Base-by-base conservation (phyloP, 2,888 invertebrate genomes). In the Galeruca laticollis region DNA sequence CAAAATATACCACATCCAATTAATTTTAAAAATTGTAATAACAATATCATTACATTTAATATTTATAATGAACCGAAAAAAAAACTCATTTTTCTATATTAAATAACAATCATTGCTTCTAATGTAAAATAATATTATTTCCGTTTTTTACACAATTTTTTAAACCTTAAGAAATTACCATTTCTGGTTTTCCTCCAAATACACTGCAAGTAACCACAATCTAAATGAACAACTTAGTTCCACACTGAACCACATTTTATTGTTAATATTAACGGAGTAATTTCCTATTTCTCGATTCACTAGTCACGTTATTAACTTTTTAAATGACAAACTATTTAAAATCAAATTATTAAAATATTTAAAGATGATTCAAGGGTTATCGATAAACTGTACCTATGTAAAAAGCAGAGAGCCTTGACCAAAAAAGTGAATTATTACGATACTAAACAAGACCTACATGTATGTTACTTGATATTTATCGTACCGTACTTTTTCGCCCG, bases 191-290 rank as follows among this genome's bases (percentile, higher is more conserved):
- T 60, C 35, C 56, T 63, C 60, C 64, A 64, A 60, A 63, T 54
- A 71, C 54, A 71, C 63, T 68, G 60, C 21, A 21, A 64, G 37
- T 51, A 64, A 71, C 71, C 71, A 60, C 67, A 63, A 47, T 18
- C 11, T 52, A 57, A 70, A 68, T 68, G 68, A 64, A 47, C 35
- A 60, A 67, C 20, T 49, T 60, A 52, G 60, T 69, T 69, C 54
- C 69, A 63, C 68, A 51, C 11, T 40, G 59, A 64, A 64, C 56
- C 37, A 33, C 64, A 35, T 64, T 64, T 57, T 15, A 57, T 31
- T 57, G 31, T 18, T 20, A 10, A 2, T 35, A 56, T 56, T 56
- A 64, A 56, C 31, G 56, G 40, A 37, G 64, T 64, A 43, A 43
- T 43, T 43, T 64, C 56, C 26, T 57, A 49, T 57, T 65, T 57